Base-by-base conservation (phyloP, 2,113 vertebrate genomes). In the Platichthys flesus region DNA sequence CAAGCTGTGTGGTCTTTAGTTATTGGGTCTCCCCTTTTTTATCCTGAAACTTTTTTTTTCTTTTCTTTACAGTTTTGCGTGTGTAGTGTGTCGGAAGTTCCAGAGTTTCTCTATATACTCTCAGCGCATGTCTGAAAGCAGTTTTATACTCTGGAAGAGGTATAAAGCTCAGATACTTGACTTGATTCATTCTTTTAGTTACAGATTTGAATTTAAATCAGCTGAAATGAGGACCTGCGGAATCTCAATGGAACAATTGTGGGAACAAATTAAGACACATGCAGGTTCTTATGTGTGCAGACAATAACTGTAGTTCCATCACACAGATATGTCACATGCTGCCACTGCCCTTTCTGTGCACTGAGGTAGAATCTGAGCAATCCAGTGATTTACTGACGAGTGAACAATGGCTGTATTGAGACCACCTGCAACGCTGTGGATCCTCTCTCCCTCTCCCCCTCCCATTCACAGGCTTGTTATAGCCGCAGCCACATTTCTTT, bases 371-470 rank as follows among this genome's bases (percentile, higher is more conserved):
- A 80, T 77, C 74, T 72, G 68, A 66, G 64, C 72, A 60, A 47
- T 56, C 23, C 71, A 40, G 37, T 60, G 66, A 81, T 71, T 66
- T 49, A 67, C 67, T 71, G 73, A 57, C 63, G 24, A 57, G 69
- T 60, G 54, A 89, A 82, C 76, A 83, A 79, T 62, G 60, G 21
- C 64, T 67, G 51, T 42, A 73, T 62, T 62, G 47, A 78, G 82
- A 51, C 78, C 74, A 26, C 81, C 83, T 1, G 31, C 31, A 6
- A 31, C 31, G 31, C 31, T 60, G 21, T 10, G 61, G 49, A 63
- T 71, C 69, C 40, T 28, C 71, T 18, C 23, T 23, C 10, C 10
- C 10, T 28, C n/a, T 13, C 23, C 20, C 9, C 24, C 58, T 42
- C 21, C 8, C 40, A 28, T 49, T 70, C 67, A 49, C 40, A 57